Base-by-base conservation (phyloP, 2,797 vertebrate genomes). In the Mormyrus hasselquistii region DNA sequence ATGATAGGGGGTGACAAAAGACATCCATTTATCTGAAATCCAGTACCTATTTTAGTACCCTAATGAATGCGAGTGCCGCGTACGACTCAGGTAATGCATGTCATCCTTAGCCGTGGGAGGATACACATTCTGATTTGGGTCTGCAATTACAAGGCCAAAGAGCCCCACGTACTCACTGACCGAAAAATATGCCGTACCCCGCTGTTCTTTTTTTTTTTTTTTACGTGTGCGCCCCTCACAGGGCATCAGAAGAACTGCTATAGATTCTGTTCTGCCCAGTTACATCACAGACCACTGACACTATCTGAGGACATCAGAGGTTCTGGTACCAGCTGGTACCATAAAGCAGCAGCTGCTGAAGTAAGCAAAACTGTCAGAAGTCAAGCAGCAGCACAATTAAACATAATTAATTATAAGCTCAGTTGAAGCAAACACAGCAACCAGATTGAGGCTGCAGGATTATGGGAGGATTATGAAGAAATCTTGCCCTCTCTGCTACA, bases 1-100 rank as follows among this genome's bases (percentile, higher is more conserved):
- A 55, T 55, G 25, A 86, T 57, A 14, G 22, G 52, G 52, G 34
- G 14, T 87, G 34, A 55, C 16, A 87, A 29, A 57, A 53, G 52
- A 87, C 47, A n/a, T 62, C 52, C 19, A 87, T 59, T 86, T 57
- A 53, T 86, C 50, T 50, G 84, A 86, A 86, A 53, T 86, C 49
- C 49, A 53, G 84, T 19, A 29, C 52, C 82, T 86, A 86, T 86
- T 86, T 86, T 86, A 34, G 84, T 53, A 86, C 49, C 10, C 16
- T 53, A 53, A 53, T 53, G 84, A 53, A 79, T 79, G 50, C 14
- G 22, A 53, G 84, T 6, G 25, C 84, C 14, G 25, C 0, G 52
- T 14, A 22, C 22, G 14, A 86, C 44, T 25, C 52, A 57, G 84
- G 47, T 57, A 86, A 86, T 16, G 25, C 25, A 16, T 57, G 25